Evolutionary conservation across 2,113 vertebrate genomes (phyloP).

Genomic region (Hippoglossus stenolepis): DNA sequence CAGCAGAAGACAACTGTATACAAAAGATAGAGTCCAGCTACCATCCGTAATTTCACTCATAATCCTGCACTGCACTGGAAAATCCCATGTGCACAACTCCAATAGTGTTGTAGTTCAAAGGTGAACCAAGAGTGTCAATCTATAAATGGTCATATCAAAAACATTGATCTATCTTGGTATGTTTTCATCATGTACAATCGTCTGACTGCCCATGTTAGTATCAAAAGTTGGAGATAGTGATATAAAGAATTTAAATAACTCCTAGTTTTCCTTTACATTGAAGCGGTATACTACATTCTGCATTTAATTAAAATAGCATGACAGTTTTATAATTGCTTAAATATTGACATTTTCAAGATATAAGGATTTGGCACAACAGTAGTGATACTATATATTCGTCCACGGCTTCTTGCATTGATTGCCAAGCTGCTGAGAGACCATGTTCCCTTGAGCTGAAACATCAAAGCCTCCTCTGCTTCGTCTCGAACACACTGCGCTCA

Average conservation of each 20-base stretch:
- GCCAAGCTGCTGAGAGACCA: constrained; percentile 12
- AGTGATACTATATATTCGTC: background rate
- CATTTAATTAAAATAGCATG: background rate
- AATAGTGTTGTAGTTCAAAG: no score
- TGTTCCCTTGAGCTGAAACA: constrained; percentile 37
- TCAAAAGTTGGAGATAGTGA: background rate
- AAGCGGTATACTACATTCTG: no score
- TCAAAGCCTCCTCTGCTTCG: constrained; percentile 42
- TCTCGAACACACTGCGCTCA: constrained; percentile 35
- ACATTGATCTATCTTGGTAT: no score
- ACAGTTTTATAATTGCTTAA: background rate
- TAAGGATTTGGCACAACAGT: background rate
- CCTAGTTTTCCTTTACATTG: no score
- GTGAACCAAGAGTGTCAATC: no score
- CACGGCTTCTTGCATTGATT: constrained; percentile 18
- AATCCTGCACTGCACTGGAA: background rate
- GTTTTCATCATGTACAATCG: background rate
- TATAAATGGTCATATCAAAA: no score
- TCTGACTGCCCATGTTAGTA: background rate
- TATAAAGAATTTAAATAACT: no score
- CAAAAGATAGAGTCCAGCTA: no score
- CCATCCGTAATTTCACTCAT: background rate
- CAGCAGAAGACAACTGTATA: no score
- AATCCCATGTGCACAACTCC: background rate
- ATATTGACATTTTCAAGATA: background rate